These are phyloP conservation scores for Tenthredo livida DNA, from an alignment of 2,888 invertebrate genomes.

Conservation along the genomic window DNA sequence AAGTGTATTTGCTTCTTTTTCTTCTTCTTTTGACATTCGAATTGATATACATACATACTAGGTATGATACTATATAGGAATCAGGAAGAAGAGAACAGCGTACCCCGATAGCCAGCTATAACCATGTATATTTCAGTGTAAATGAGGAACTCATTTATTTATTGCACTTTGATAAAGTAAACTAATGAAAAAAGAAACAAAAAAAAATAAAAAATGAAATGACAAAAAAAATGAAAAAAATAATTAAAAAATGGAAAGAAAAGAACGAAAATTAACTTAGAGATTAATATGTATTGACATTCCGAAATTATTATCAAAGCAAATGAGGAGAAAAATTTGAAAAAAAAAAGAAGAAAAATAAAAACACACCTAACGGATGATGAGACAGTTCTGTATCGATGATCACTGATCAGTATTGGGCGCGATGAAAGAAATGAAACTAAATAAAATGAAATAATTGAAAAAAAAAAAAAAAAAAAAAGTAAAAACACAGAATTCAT, in stretches of 20 bases:
- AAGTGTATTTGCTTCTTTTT: neutral
- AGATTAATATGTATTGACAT: conserved; percentile 52
- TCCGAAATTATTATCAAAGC: conserved; percentile 47
- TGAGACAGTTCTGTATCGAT: conserved; percentile 32
- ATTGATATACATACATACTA: too few relatives aligned
- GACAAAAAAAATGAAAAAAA: conserved; percentile 33
- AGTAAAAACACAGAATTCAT: neutral
- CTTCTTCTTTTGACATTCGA: neutral
- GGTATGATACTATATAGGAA: neutral
- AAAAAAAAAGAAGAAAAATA: neutral
- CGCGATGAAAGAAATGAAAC: neutral
- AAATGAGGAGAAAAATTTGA: conserved; percentile 55
- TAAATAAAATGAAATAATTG: neutral
- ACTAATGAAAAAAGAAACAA: neutral
- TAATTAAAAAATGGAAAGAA: neutral
- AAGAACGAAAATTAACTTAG: conserved; percentile 47
- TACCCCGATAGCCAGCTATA: conserved; percentile 57
- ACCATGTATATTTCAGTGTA: conserved; percentile 61
- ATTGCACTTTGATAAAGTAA: conserved; percentile 65
- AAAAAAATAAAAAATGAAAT: neutral
- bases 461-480: too few relatives aligned
- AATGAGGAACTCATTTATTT: conserved; percentile 64
- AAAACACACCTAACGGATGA: neutral
- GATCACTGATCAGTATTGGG: neutral
- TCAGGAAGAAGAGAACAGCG: conserved; percentile 14